Conservation (phyloP, 1,140 invertebrate species). For the Cherax destructor region DNA sequence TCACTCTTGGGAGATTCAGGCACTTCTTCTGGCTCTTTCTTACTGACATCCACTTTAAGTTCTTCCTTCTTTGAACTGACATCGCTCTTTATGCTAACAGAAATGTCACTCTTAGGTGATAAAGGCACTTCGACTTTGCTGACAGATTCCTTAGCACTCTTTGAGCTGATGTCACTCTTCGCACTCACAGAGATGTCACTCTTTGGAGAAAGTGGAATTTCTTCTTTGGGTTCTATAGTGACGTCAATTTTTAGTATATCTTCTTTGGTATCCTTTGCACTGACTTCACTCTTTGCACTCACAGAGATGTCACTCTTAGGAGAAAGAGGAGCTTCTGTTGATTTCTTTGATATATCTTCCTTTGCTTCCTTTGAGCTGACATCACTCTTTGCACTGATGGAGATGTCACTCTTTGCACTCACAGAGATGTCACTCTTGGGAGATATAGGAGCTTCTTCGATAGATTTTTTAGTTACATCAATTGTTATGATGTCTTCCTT, state of each 20-base stretch:
- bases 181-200: slow-evolving; percentile 27
- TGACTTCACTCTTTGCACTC: slow-evolving; percentile 51
- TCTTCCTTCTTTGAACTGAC: slow-evolving; percentile 16
- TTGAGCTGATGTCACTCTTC: slow-evolving; percentile 19
- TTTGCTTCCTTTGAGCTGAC: slow-evolving; percentile 74
- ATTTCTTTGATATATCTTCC: slow-evolving; percentile 72
- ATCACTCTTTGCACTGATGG: slow-evolving; percentile 72
- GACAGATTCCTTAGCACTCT: neutral
- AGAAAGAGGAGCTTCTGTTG: slow-evolving; percentile 11
- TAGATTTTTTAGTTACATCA: neutral
- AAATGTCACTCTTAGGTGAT: slow-evolving; percentile 24
- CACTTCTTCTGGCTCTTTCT: slow-evolving; percentile 16
- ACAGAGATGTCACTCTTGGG: slow-evolving; percentile 55
- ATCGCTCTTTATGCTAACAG: slow-evolving; percentile 7
- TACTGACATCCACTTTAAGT: neutral
- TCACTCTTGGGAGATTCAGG: slow-evolving; percentile 54
- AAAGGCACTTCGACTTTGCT: slow-evolving; percentile 19
- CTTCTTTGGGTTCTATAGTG: slow-evolving; percentile 24
- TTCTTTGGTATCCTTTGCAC: slow-evolving; percentile 20
- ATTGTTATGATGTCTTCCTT: neutral
- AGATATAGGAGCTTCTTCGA: slow-evolving; percentile 23
- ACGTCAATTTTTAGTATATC: slow-evolving; percentile 74
- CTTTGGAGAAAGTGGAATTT: slow-evolving; percentile 10
- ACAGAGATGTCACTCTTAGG: slow-evolving; percentile 18
- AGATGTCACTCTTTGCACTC: slow-evolving; percentile 17